These are phyloP conservation scores for Baryphthengus martii DNA, from an alignment of 2,113 vertebrate species.

Conservation along the genomic window DNA sequence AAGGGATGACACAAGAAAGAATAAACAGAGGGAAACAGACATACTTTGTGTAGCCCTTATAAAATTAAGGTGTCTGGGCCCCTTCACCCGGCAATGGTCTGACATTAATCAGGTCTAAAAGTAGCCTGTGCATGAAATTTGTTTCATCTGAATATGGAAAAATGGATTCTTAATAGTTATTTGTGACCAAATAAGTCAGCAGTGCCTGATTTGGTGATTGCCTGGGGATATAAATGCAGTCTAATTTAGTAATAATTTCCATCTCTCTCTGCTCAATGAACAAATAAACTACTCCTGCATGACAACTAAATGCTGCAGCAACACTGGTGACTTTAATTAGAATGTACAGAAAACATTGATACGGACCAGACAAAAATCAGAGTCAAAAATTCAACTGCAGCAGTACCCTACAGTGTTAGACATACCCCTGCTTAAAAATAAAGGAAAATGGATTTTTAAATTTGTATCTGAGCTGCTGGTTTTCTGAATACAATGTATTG, in stretches of 20 bases:
- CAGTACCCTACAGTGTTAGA: background rate
- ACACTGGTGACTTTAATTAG: background rate
- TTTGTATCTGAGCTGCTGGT: background rate
- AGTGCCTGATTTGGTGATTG: background rate
- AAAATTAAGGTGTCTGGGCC: background rate
- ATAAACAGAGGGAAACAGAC: background rate
- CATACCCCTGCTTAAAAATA: background rate
- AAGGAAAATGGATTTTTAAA: background rate
- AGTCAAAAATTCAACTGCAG: background rate
- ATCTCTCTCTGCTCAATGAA: slow-evolving; percentile 13
- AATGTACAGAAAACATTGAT: background rate
- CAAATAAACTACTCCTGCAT: slow-evolving; percentile 6
- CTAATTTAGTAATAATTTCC: slow-evolving; percentile 48
- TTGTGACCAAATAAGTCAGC: slow-evolving; percentile 14
- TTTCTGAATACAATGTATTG: background rate
- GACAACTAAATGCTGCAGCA: background rate
- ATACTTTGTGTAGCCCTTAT: background rate
- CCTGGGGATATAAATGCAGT: background rate
- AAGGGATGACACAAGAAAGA: background rate
- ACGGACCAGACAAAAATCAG: background rate
- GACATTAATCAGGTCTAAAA: background rate
- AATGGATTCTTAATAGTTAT: slow-evolving; percentile 15
- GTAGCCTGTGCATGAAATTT: background rate
- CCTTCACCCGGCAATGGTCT: background rate
- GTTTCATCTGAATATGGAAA: background rate